Conservation (phyloP, 1,140 invertebrate genomes). For the Belonocnema kinseyi region DNA sequence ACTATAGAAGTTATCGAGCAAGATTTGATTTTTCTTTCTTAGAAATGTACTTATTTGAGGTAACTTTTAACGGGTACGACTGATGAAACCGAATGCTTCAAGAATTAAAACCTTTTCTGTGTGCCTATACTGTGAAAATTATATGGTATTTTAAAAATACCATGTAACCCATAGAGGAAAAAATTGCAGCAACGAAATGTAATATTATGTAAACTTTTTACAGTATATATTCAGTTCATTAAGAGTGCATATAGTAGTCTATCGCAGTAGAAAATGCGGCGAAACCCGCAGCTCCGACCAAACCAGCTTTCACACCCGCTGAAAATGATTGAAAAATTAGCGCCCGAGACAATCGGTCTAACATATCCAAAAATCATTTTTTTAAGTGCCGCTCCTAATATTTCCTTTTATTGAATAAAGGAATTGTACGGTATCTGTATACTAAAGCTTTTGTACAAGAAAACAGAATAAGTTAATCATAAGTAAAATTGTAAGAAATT, state of each 20-base stretch:
- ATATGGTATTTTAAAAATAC: too few relatives aligned
- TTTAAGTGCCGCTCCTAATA: conserved; percentile 2
- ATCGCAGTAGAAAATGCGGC: conserved; percentile 96
- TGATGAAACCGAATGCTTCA: neutral
- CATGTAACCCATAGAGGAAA: neutral
- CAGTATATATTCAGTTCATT: neutral
- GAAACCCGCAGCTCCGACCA: conserved; percentile 95
- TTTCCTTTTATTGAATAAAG: conserved; percentile 1
- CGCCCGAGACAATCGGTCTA: neutral
- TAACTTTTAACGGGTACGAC: neutral
- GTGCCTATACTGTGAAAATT: neutral
- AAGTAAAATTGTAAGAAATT: too few relatives aligned
- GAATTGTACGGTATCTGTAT: neutral
- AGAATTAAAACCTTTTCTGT: neutral
- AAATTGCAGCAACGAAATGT: neutral
- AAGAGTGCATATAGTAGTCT: conserved; percentile 92
- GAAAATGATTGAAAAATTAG: conserved; percentile 69
- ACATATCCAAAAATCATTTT: conserved; percentile 37
- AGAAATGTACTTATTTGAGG: conserved; percentile 5
- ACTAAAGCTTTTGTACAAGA: neutral
- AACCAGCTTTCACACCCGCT: conserved; percentile 95
- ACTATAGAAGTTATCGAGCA: neutral
- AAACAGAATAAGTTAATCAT: conserved; percentile 32
- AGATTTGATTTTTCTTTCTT: neutral
- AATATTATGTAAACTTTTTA: conserved; percentile 13